Conservation (phyloP, 2,113 vertebrate genomes). For the Hydropotes inermis region DNA sequence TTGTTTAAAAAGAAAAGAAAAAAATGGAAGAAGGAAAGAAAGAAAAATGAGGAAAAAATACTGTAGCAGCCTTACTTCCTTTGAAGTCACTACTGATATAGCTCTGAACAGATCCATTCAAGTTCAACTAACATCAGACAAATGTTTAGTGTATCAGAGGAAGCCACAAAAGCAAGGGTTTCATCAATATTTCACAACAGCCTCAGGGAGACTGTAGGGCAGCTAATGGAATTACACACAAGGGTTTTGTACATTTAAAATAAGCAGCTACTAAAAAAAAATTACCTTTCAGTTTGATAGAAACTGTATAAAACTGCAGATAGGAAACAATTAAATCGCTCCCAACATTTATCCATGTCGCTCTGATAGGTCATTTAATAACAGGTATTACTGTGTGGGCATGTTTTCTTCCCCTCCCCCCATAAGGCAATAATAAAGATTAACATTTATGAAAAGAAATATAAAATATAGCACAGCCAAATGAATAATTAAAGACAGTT, state of each 20-base stretch:
- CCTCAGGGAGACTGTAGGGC: constrained; percentile 94
- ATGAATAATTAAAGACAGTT: constrained; percentile 87
- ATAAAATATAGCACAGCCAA: constrained; percentile 81
- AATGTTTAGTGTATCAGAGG: constrained; percentile 90
- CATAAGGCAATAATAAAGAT: constrained; percentile 84
- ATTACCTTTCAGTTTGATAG: constrained; percentile 87
- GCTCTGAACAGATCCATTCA: constrained; percentile 86
- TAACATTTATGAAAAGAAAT: constrained; percentile 86
- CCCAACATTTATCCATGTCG: constrained; percentile 80
- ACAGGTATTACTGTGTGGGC: constrained; percentile 79
- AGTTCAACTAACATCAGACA: constrained; percentile 89
- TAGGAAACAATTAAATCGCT: constrained; percentile 84
- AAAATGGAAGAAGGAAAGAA: constrained; percentile 45
- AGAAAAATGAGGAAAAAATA: constrained; percentile 63
- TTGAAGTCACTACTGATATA: constrained; percentile 85
- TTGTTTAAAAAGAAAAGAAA: constrained; percentile 67
- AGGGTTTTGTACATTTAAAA: constrained; percentile 97
- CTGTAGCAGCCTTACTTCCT: constrained; percentile 79
- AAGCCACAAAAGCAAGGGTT: constrained; percentile 88
- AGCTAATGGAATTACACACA: constrained; percentile 98
- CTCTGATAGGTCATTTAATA: constrained; percentile 84
- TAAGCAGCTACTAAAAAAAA: constrained; percentile 91
- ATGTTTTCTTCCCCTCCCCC: background rate
- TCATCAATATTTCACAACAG: constrained; percentile 99
- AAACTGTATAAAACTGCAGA: constrained; percentile 86